These are phyloP conservation scores for Tinamus guttatus DNA, from an alignment of 2,113 vertebrate species.

Conservation along the genomic window DNA sequence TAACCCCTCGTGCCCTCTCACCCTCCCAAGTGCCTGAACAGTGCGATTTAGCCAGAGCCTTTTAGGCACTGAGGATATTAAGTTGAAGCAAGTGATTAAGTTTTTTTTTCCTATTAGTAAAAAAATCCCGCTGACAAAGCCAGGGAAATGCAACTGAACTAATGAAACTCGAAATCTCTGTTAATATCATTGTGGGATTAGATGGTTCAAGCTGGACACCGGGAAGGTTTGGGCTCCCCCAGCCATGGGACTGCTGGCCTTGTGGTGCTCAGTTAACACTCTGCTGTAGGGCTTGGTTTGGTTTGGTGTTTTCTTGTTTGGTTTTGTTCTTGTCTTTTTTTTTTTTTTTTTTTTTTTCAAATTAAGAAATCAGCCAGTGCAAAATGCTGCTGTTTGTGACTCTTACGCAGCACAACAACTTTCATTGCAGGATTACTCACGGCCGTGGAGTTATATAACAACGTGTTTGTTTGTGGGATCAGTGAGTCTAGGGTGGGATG, in stretches of 20 bases:
- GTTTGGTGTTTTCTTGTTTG: too few species aligned
- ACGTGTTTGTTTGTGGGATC: not conserved
- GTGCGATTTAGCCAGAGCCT: not conserved
- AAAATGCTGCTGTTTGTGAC: not conserved
- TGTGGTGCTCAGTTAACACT: not conserved
- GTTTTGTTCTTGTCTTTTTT: not conserved
- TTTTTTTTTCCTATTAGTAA: not conserved
- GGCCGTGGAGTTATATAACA: constrained; percentile 18
- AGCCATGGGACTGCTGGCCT: accelerated
- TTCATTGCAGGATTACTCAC: not conserved
- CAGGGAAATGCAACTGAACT: not conserved
- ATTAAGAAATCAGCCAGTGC: not conserved
- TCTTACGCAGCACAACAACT: not conserved
- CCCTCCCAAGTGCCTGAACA: accelerated
- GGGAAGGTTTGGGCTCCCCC: not conserved
- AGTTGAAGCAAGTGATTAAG: not conserved
- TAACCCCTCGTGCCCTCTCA: not conserved
- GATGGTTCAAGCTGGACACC: not conserved
- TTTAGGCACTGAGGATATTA: not conserved
- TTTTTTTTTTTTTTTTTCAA: not conserved
- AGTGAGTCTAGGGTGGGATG: not conserved
- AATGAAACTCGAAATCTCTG: not conserved
- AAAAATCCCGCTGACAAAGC: not conserved
- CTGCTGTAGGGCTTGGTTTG: not conserved
- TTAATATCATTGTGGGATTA: not conserved